Evolutionary conservation across 2,797 vertebrate genomes (phyloP).

Genomic region (Gallinago stenura): DNA sequence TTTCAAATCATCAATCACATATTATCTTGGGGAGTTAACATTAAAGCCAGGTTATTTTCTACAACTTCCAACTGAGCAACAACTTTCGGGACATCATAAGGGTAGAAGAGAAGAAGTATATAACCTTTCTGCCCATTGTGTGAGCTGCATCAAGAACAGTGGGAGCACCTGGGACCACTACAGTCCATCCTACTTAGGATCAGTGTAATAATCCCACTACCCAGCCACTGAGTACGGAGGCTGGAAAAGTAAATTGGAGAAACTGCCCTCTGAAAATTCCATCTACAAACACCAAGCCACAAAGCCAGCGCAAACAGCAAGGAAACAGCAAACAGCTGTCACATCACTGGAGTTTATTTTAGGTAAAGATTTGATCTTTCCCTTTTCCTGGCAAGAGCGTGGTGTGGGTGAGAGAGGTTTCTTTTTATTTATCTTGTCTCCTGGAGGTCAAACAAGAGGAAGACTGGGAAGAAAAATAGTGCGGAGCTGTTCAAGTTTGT

Average conservation of each 20-base stretch:
- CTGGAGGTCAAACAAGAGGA: background rate
- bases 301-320: background rate
- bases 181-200: background rate
- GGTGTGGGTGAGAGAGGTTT: background rate
- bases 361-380: background rate
- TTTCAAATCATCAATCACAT: background rate
- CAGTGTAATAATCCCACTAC: background rate
- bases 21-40: background rate
- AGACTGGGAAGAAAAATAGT: background rate
- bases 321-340: constrained; percentile 28
- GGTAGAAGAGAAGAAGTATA: background rate
- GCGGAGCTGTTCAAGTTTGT: background rate
- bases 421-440: background rate
- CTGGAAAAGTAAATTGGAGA: background rate
- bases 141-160: background rate
- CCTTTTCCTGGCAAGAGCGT: background rate
- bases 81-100: background rate
- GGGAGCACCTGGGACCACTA: background rate
- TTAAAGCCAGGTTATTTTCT: background rate
- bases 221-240: background rate
- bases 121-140: background rate
- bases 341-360: background rate
- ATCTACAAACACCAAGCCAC: background rate
- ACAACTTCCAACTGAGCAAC: background rate
- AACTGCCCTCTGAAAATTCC: background rate